Evolutionary conservation across 2,113 vertebrate genomes (phyloP).

Genomic region (Leucosticte australis): DNA sequence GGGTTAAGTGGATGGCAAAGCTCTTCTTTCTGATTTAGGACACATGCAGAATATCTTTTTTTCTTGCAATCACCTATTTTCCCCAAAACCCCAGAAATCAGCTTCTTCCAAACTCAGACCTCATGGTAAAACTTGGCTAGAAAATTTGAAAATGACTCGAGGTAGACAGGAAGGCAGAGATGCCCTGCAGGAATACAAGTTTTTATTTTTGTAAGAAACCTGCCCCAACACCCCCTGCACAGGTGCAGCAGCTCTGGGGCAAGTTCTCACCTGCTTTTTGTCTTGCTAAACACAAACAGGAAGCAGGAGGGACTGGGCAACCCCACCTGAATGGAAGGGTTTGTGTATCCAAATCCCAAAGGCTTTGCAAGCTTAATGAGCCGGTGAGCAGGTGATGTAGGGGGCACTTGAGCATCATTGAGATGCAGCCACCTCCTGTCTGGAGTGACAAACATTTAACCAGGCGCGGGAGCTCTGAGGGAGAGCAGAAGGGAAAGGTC

Average conservation of each 20-base stretch:
- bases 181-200: background rate
- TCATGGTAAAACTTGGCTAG: background rate
- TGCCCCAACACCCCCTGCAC: background rate
- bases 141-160: background rate
- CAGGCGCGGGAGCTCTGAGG: background rate
- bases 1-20: background rate
- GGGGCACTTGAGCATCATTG: slow-evolving; percentile 13
- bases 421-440: slow-evolving; percentile 29
- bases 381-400: background rate
- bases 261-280: slow-evolving; percentile 26
- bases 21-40: background rate
- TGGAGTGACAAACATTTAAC: background rate
- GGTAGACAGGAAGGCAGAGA: background rate
- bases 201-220: background rate
- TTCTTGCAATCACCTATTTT: background rate
- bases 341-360: slow-evolving; percentile 26
- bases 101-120: background rate
- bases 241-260: background rate
- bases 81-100: background rate
- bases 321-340: background rate
- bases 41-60: background rate
- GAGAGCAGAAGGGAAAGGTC: background rate
- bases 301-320: background rate
- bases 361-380: slow-evolving; percentile 30
- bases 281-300: background rate